Conservation (phyloP, 1,140 invertebrate species). For the Himalopsyche phryganea region DNA sequence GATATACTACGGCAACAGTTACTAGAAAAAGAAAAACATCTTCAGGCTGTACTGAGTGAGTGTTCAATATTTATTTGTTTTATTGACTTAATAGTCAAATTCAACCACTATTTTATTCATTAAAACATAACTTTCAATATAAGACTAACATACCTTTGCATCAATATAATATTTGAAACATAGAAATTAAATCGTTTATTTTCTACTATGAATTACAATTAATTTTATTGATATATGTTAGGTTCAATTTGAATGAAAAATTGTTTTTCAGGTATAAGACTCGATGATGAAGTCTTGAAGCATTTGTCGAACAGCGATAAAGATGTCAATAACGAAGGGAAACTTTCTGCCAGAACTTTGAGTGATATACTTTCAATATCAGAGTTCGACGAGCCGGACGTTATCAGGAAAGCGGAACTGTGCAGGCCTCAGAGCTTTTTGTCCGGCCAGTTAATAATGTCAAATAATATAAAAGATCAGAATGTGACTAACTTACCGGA, state of each 20-base stretch:
- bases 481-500: slow-evolving; percentile 18
- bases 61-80: background rate
- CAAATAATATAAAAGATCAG: slow-evolving; percentile 26
- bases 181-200: too few species aligned
- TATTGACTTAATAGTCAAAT: too few species aligned
- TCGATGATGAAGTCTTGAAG: slow-evolving; percentile 52
- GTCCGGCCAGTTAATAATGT: slow-evolving; percentile 20
- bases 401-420: slow-evolving; percentile 46
- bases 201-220: too few species aligned
- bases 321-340: slow-evolving; percentile 42
- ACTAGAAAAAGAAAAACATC: slow-evolving; percentile 49
- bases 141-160: too few species aligned
- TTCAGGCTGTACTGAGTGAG: slow-evolving; percentile 35
- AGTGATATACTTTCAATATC: slow-evolving; percentile 70
- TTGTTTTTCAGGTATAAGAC: slow-evolving; percentile 49
- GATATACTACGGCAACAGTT: slow-evolving; percentile 58
- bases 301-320: slow-evolving; percentile 39
- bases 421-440: slow-evolving; percentile 38
- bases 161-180: too few species aligned
- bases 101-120: too few species aligned
- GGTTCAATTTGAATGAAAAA: too few species aligned
- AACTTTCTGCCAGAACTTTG: slow-evolving; percentile 58
- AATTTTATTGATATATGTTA: too few species aligned
- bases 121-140: too few species aligned
- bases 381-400: slow-evolving; percentile 62